Percentiles rank a stretch among this genome's conserved stretches.
Conservation (phyloP, 2,888 invertebrate genomes). For the Neria commutata region DNA sequence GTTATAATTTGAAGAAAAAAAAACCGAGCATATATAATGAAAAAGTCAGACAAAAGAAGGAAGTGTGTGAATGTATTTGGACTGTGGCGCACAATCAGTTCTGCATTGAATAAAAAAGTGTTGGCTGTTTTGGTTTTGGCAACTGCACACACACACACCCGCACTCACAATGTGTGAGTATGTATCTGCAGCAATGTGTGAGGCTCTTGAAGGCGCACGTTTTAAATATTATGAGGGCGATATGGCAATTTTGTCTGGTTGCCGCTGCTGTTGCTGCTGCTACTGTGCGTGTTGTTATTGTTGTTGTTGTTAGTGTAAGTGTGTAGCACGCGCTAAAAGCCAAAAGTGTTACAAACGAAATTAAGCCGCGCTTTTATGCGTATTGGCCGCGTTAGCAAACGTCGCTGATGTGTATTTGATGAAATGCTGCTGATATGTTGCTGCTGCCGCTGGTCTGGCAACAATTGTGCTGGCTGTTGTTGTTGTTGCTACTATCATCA, state of each 20-base stretch:
- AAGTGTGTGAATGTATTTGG: not conserved
- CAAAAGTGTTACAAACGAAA: slow-evolving; percentile 3
- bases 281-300: not conserved
- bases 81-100: slow-evolving; percentile 1
- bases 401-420: slow-evolving; percentile 1
- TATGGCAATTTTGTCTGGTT: not conserved
- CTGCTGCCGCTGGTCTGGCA: not conserved
- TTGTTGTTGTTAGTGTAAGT: not conserved
- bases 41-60: not conserved
- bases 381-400: not conserved
- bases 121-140: too few species aligned
- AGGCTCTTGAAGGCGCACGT: not conserved
- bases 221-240: not conserved
- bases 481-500: not conserved
- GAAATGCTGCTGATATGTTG: not conserved
- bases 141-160: too few species aligned
- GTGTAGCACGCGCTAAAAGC: not conserved
- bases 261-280: not conserved
- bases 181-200: not conserved
- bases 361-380: not conserved
- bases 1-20: too few species aligned
- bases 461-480: not conserved
- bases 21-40: not conserved
- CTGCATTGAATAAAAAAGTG: not conserved
- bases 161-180: not conserved